Evolutionary conservation across 2,888 invertebrate genomes (phyloP).

Genomic region (Sinodicranocentrus sp.): DNA sequence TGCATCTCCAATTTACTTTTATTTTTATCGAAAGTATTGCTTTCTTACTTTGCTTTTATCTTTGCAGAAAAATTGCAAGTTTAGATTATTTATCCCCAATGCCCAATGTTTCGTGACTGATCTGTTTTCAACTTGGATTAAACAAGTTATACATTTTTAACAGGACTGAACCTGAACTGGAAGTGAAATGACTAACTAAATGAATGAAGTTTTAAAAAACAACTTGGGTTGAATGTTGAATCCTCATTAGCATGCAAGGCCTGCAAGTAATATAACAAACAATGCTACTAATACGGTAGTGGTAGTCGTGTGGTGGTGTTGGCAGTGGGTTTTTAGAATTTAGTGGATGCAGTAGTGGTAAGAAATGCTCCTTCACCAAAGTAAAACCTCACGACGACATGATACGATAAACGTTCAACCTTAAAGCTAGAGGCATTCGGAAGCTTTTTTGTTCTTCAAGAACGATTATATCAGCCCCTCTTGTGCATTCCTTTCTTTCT

Average conservation of each 20-base stretch:
- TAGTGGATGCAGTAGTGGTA: too few species aligned
- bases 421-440: slow-evolving; percentile 30
- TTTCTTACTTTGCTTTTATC: too few species aligned
- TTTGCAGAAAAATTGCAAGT: too few species aligned
- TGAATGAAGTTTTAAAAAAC: slow-evolving; percentile 3
- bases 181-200: not conserved
- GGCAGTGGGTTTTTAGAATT: too few species aligned
- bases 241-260: slow-evolving; percentile 32
- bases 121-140: too few species aligned
- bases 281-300: slow-evolving; percentile 32
- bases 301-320: not conserved
- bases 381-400: slow-evolving; percentile 32
- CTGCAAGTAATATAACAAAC: slow-evolving; percentile 10
- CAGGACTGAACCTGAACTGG: not conserved
- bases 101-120: too few species aligned
- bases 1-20: too few species aligned
- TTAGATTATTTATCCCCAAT: too few species aligned
- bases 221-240: not conserved
- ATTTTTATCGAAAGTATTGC: too few species aligned
- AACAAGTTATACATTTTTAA: too few species aligned
- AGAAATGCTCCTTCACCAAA: not conserved
- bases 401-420: slow-evolving; percentile 11
- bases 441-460: not conserved
- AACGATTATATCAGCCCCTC: slow-evolving; percentile 13
- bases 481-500: not conserved